A percentile compares a stretch with the other conserved stretches of the same genome.
These are phyloP conservation scores for Chelonus formosanus DNA, from an alignment of 2,888 invertebrate species.

Conservation along the genomic window DNA sequence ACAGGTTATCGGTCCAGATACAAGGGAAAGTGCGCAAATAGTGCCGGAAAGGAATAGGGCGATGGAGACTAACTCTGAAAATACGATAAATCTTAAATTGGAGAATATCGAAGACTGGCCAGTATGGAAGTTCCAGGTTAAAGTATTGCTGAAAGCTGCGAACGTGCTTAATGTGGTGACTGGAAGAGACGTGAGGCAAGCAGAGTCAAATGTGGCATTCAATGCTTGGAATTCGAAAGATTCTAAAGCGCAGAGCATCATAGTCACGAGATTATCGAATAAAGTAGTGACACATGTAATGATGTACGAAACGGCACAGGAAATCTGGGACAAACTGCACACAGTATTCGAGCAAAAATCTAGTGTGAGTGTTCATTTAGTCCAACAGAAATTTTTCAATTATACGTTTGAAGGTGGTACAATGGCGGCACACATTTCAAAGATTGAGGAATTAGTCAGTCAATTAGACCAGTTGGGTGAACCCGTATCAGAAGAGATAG, in stretches of 20 bases:
- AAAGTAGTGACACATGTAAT: not conserved
- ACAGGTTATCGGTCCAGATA: too few relatives aligned
- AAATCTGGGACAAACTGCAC: not conserved
- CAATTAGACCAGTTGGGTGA: not conserved
- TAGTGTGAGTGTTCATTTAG: not conserved
- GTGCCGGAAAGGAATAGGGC: too few relatives aligned
- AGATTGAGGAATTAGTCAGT: not conserved
- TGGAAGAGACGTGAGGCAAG: too few relatives aligned
- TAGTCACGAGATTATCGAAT: not conserved
- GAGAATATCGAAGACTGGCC: too few relatives aligned
- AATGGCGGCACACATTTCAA: not conserved
- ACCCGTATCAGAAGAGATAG: not conserved
- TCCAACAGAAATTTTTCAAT: not conserved
- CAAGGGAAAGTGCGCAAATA: too few relatives aligned
- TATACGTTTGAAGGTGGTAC: not conserved
- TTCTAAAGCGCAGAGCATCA: not conserved
- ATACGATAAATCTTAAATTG: too few relatives aligned
- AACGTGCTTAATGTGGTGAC: too few relatives aligned
- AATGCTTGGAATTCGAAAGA: not conserved
- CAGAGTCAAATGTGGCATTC: too few relatives aligned
- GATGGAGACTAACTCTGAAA: too few relatives aligned
- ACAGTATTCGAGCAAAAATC: not conserved
- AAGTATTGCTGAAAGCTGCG: too few relatives aligned
- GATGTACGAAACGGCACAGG: not conserved
- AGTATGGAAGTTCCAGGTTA: too few relatives aligned